Base-by-base conservation (phyloP, 2,888 invertebrate species). In the Toxonevra muliebris region DNA sequence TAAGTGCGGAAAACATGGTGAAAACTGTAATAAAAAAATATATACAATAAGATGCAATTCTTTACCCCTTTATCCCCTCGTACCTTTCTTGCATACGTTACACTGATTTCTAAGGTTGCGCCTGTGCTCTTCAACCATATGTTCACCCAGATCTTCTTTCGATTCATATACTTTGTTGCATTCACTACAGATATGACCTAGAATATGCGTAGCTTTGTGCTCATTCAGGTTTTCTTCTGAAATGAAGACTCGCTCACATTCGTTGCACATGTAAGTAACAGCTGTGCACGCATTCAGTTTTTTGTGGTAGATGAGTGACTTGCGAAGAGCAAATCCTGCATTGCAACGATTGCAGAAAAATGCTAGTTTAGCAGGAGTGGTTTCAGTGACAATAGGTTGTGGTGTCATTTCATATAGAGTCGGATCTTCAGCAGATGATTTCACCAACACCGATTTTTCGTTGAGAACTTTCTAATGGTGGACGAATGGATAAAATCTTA, bases 1-100 rank as follows among this genome's bases (percentile, higher is more conserved):
- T 88, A 52, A 90, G 76, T 0, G 89, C 88, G 1, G 89, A 89
- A 13, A 87, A 71, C 88, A 89, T 88, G 1, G 86, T 84, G 65
- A 86, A 86, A 1, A 83, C 86, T 86, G 71, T 8, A 69, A 71
- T 15, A 50, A 11, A 15, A 41, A 58, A 10, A 1, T 12, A 9
- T 2, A 57, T 40, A 57, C 17, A 57, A 57, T 57, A 57, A 12
- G n/a, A 41, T n/a, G 11, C 8, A 15, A 40, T 8, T 12, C 2
- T n/a, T 41, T 11, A 7, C 17, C 40, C 20, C 10, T 40, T 13
- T 1, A 3, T 10, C 12, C 12, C 13, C 8, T 61, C 73, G 71
- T 66, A 83, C 83, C 82, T 73, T 82, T 82, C 64, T 80, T 78
- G 63, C 82, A 82, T 5, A 80, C 68, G 19, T 81, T 81, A 72